phyloP scores from a whole-genome alignment of 2,797 vertebrate species.

The Anas flavirostris region DNA sequence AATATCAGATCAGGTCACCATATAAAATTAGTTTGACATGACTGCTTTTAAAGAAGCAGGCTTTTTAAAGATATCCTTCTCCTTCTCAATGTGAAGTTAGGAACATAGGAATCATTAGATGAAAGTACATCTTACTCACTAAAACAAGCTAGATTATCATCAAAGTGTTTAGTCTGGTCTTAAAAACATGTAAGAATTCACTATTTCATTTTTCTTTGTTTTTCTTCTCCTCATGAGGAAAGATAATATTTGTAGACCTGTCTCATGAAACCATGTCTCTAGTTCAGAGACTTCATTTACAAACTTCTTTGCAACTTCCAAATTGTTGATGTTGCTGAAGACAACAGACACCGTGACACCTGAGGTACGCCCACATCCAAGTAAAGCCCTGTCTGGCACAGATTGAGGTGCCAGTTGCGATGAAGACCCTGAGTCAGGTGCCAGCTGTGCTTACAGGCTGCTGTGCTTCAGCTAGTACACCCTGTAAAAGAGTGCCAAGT shows the following conservation, averaged over 20 bases:
- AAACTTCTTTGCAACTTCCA: neutral
- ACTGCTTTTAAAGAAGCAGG: neutral
- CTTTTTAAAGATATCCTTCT: neutral
- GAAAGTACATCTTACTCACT: accelerated
- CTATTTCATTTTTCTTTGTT: neutral
- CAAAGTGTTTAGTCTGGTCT: neutral
- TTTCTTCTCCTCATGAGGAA: neutral
- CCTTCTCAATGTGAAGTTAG: neutral
- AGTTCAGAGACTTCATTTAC: neutral
- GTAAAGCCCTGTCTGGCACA: accelerated
- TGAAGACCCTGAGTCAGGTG: accelerated
- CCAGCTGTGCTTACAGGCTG: neutral
- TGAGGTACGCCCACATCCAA: neutral
- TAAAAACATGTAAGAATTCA: neutral
- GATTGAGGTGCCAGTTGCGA: neutral
- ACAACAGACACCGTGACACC: accelerated
- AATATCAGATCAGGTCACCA: neutral
- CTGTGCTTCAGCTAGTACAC: neutral
- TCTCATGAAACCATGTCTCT: neutral
- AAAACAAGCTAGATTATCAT: neutral
- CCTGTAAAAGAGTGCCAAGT: neutral
- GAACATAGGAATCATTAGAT: neutral
- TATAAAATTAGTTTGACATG: neutral
- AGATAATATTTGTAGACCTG: neutral
- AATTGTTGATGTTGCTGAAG: neutral